Evolutionary conservation across 2,797 vertebrate genomes (phyloP), one percentile per base, ranked within the genome.

Genomic region (Coccyzus lansbergi): DNA sequence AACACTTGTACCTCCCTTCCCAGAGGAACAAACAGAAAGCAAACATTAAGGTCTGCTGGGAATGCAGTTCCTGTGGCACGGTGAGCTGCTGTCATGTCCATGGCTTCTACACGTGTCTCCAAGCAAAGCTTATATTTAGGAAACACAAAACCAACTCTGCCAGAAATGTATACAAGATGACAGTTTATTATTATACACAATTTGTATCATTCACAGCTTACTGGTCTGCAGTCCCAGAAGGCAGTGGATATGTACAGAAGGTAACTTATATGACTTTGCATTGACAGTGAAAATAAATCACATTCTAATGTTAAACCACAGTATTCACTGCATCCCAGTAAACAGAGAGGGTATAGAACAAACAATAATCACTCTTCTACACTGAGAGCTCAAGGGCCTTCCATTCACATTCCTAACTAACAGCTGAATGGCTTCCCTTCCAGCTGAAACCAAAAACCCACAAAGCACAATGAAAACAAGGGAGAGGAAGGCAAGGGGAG

Each of bases 271-370:
- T 70, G 29, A 72, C 44, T 95, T 86, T 15, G 28, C 53, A 56
- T 13, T 90, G 83, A 84, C 85, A 93, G 48, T 31, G 67, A 90
- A 92, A 90, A 90, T 94, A 93, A 95, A 90, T 86, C 80, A 91
- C 44, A 83, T 90, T 93, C 89, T 88, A 64, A 78, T 86, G 62
- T 72, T 90, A 72, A 72, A 82, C 64, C 62, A 67, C 38, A 76
- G 91, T 82, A 55, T 34, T 89, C 89, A 72, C 9, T 86, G 63
- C 92, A 91, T 76, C 59, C 86, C 93, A 92, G 68, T 26, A 95
- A 58, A 62, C 29, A 63, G 0, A 85, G 33, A 70, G n/a, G 14
- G 17, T 67, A 58, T 2, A 92, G 31, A 90, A 94, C 14, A 92
- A 95, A 70, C 49, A 92, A 78, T 15, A 78, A 42, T 42, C 86